These are phyloP conservation scores for Molorchus minor DNA, from an alignment of 2,888 invertebrate species.

Conservation along the genomic window DNA sequence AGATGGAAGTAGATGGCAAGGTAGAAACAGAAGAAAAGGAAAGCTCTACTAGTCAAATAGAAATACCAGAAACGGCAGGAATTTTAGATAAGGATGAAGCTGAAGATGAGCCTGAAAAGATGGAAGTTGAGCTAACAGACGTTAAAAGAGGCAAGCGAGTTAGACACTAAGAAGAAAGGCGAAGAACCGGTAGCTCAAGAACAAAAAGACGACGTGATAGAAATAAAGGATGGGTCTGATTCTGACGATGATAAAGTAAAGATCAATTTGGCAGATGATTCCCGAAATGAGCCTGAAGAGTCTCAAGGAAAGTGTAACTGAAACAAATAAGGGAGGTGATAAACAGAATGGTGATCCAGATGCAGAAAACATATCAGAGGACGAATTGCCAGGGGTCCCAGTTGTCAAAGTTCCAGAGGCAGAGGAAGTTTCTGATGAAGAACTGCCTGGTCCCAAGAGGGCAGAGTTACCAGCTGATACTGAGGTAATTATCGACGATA, in stretches of 20 bases:
- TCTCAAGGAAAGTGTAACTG: constrained; percentile 52
- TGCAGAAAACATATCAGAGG: constrained; percentile 86
- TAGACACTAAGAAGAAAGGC: constrained; percentile 35
- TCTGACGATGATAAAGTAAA: constrained; percentile 3
- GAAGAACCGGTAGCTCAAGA: too few relatives aligned
- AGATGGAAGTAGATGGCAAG: too few relatives aligned
- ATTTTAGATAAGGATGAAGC: too few relatives aligned
- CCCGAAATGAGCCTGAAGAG: too few relatives aligned
- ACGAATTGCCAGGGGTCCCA: constrained; percentile 78
- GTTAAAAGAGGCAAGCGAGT: constrained; percentile 22
- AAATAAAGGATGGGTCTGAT: constrained; percentile 36
- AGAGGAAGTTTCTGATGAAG: constrained; percentile 83
- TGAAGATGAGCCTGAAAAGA: not conserved
- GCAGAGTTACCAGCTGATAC: constrained; percentile 78
- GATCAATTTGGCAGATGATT: not conserved
- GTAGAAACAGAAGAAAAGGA: too few relatives aligned
- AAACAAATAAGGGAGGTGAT: constrained; percentile 45
- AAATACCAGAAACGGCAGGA: too few relatives aligned
- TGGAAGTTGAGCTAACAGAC: not conserved
- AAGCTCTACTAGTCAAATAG: too few relatives aligned
- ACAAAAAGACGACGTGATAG: constrained; percentile 13
- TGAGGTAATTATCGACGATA: constrained; percentile 63
- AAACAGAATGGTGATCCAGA: constrained; percentile 72
- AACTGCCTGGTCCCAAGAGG: constrained; percentile 76
- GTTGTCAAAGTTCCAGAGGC: constrained; percentile 84